Evolutionary conservation across 2,888 invertebrate genomes (phyloP), one percentile per base, ranked within the genome.

Genomic region (Temnothorax rugatulus): DNA sequence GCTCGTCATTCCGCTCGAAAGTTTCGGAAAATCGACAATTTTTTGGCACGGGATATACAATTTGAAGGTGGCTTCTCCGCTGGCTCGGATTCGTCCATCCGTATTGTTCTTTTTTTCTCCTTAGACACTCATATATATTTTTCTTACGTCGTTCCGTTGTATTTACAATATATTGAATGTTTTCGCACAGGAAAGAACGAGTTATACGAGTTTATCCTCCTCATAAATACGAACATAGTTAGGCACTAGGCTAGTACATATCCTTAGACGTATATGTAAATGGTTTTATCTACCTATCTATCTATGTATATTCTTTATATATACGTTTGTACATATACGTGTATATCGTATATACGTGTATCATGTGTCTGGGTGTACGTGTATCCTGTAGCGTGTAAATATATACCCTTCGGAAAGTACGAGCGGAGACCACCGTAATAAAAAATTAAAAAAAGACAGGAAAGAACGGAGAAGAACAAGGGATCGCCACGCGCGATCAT

Each of bases 101-200:
- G 66, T 89, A 87, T 90, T 91, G 15, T 54, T 54, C 52, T 44
- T 34, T 69, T 66, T 79, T 68, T 81, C 71, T 81, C 90, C 91
- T 92, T 92, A 86, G 91, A 93, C 93, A 93, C 91, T 93, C 92
- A 91, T 92, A 91, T 93, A 92, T 93, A 93, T 93, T 92, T 92
- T 82, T 84, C 91, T 84, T 86, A 83, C 89, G 90, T 92, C 89
- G 89, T 91, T 92, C 89, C 90, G 84, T 91, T 90, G 90, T 93
- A 93, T 94, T 92, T 93, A 93, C 93, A 93, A 93, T 92, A 69
- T 69, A 69, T 69, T 71, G 71, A 59, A 88, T 88, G 81, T 89
- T 88, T 52, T 83, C 59, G 79, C 91, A 88, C 89, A 91, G 86
- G 86, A 88, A 87, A 89, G 59, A 81, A 81, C 79, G 79, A 81